A percentile compares a stretch with the other conserved stretches of the same genome.
Conservation (phyloP, 2,888 invertebrate genomes). For the Venusia cambrica region DNA sequence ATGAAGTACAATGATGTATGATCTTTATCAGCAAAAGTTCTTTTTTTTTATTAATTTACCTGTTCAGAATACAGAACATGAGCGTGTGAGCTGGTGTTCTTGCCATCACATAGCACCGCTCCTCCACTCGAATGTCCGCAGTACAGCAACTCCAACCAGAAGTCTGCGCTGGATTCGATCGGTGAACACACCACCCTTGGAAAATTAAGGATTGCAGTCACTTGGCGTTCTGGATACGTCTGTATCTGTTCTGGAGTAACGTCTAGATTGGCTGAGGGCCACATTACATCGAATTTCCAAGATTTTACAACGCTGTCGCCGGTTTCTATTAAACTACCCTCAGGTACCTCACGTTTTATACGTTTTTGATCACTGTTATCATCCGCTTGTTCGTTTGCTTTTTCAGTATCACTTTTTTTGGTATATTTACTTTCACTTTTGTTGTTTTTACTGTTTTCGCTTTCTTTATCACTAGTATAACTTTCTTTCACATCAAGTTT, state of each 20-base stretch:
- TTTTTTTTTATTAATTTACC: constrained; percentile 50
- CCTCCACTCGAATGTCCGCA: constrained; percentile 86
- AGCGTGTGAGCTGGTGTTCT: constrained; percentile 77
- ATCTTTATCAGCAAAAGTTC: neutral
- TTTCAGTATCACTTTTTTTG: constrained; percentile 1
- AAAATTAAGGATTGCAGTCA: constrained; percentile 88
- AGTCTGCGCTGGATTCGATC: constrained; percentile 83
- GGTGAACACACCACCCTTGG: constrained; percentile 85
- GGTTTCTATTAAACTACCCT: constrained; percentile 63
- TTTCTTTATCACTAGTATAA: constrained; percentile 4
- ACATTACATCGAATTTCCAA: constrained; percentile 88
- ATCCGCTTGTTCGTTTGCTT: constrained; percentile 12
- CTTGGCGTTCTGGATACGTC: constrained; percentile 89
- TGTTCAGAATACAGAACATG: constrained; percentile 88
- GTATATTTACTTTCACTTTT: constrained; percentile 20
- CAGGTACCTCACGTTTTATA: constrained; percentile 53
- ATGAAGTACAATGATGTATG: too few species aligned
- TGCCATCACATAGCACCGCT: constrained; percentile 85
- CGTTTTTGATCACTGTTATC: constrained; percentile 22
- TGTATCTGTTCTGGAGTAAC: constrained; percentile 88
- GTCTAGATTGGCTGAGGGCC: constrained; percentile 88
- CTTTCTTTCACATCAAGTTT: constrained; percentile 33
- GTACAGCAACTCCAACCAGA: constrained; percentile 89
- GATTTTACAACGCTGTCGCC: constrained; percentile 69
- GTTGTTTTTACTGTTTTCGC: neutral